Percentiles rank a stretch among this genome's conserved stretches.
Conservation (phyloP, 2,113 vertebrate species). For the Eptesicus fuscus region DNA sequence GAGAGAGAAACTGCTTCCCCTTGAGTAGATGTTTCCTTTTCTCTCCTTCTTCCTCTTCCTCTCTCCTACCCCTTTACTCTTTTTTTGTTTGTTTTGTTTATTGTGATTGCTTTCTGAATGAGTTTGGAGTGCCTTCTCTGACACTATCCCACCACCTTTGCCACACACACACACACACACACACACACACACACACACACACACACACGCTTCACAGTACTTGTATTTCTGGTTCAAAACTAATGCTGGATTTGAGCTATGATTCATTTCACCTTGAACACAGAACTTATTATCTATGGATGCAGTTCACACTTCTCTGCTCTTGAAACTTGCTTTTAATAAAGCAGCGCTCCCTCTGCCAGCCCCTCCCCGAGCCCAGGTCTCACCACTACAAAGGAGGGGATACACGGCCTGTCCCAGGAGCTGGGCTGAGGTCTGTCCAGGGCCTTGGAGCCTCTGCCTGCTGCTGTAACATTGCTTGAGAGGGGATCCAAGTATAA, state of each 20-base stretch:
- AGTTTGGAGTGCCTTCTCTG: background rate
- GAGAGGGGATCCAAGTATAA: background rate
- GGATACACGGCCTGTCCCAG: rapidly evolving
- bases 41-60: background rate
- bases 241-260: background rate
- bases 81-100: too few relatives aligned
- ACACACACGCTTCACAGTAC: background rate
- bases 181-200: background rate
- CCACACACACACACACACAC: background rate
- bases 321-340: constrained; percentile 25
- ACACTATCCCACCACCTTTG: background rate
- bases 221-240: background rate
- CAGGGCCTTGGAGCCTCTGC: background rate
- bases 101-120: background rate
- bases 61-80: background rate
- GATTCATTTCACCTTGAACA: background rate
- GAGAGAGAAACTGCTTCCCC: background rate
- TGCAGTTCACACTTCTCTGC: background rate
- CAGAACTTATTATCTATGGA: background rate
- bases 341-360: background rate
- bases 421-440: background rate
- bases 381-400: background rate
- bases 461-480: background rate
- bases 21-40: background rate
- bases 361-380: background rate